phyloP scores from a whole-genome alignment of 2,113 vertebrate species.

The Drymodes brunneopygia region DNA sequence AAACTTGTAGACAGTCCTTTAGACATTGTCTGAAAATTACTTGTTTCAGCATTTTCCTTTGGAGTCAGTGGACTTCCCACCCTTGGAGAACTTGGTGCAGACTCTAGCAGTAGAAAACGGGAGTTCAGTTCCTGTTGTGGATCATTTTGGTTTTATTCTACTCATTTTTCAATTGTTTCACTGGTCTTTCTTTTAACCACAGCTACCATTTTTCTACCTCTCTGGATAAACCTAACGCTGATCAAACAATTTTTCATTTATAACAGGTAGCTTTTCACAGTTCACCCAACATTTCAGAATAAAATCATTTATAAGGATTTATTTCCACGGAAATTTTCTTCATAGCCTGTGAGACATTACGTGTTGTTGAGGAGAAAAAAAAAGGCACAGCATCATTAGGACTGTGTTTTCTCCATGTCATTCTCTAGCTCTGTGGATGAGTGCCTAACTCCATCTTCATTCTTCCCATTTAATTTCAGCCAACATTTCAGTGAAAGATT shows the following conservation, averaged over 20 bases:
- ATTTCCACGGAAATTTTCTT: neutral
- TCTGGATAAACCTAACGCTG: neutral
- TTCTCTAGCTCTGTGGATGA: neutral
- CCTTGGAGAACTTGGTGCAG: conserved; percentile 76
- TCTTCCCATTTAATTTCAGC: neutral
- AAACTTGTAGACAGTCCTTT: conserved; percentile 79
- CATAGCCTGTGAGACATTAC: neutral
- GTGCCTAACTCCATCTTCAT: neutral
- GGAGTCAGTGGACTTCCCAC: conserved; percentile 47
- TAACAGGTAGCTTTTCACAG: neutral
- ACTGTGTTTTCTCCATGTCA: neutral
- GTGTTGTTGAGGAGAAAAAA: neutral
- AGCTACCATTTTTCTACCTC: neutral
- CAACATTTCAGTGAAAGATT: neutral
- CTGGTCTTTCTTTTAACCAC: neutral
- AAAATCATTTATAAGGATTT: neutral
- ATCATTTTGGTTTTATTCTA: neutral
- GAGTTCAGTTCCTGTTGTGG: neutral
- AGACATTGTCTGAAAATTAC: conserved; percentile 67
- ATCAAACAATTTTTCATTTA: neutral
- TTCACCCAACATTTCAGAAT: neutral
- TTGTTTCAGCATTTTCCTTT: conserved; percentile 62
- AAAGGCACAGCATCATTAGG: neutral
- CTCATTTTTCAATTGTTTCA: neutral
- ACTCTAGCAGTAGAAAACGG: conserved; percentile 70